These are phyloP conservation scores for Tenthredo notha DNA, from an alignment of 2,888 invertebrate species.

Conservation along the genomic window DNA sequence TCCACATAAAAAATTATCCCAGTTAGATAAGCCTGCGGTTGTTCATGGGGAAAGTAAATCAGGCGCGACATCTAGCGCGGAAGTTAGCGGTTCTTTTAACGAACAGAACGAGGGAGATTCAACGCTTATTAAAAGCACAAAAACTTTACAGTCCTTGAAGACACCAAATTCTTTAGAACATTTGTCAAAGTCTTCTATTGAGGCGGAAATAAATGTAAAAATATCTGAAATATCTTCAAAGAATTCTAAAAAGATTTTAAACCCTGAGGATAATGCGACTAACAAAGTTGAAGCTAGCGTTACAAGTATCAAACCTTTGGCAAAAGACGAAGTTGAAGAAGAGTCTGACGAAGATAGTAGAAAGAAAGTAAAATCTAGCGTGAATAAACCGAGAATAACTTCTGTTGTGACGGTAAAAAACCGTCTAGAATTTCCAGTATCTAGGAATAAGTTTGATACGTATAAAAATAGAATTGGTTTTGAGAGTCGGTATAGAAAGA, in stretches of 20 bases:
- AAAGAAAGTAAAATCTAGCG: slow-evolving; percentile 69
- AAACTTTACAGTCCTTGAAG: background rate
- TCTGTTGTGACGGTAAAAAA: slow-evolving; percentile 75
- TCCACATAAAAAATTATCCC: slow-evolving; percentile 6
- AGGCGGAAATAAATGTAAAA: slow-evolving; percentile 32
- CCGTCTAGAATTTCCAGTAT: slow-evolving; percentile 67
- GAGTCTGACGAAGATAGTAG: slow-evolving; percentile 57
- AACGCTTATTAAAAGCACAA: slow-evolving; percentile 60
- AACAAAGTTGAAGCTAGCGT: slow-evolving; percentile 77
- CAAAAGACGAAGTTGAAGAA: slow-evolving; percentile 64
- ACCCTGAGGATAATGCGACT: slow-evolving; percentile 76
- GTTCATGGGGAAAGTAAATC: slow-evolving; percentile 7
- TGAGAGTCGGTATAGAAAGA: slow-evolving; percentile 56
- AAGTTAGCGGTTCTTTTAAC: background rate
- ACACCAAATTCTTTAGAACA: background rate
- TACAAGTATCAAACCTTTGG: slow-evolving; percentile 77
- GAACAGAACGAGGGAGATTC: slow-evolving; percentile 76
- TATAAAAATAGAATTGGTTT: slow-evolving; percentile 60
- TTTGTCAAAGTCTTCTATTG: slow-evolving; percentile 33
- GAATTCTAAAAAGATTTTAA: slow-evolving; percentile 70
- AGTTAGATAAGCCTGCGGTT: background rate
- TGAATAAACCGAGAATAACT: slow-evolving; percentile 73
- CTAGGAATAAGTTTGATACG: slow-evolving; percentile 68
- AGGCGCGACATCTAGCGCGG: background rate
- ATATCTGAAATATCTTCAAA: slow-evolving; percentile 46